Evolutionary conservation across 1,140 invertebrate species (phyloP).

Genomic region (Akabosia matsudoensis): DNA sequence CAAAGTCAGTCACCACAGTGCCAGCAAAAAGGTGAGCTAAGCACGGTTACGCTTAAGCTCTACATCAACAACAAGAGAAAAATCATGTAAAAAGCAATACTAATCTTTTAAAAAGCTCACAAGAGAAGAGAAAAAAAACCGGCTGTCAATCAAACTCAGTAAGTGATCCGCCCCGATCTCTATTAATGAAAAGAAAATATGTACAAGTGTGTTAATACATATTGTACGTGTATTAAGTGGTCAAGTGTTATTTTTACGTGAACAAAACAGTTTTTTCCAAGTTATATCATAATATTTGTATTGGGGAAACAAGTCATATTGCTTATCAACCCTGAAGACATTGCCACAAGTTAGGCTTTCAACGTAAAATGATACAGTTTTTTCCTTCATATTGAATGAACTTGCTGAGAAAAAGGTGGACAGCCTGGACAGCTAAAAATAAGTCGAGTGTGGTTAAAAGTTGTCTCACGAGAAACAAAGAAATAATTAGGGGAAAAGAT

Average conservation of each 20-base stretch:
- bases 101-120: neutral
- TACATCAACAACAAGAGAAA: neutral
- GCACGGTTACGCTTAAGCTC: neutral
- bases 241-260: too few species aligned
- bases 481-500: neutral
- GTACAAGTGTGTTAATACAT: neutral
- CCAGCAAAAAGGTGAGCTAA: neutral
- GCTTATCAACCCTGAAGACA: too few species aligned
- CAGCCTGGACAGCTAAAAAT: neutral
- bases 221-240: too few species aligned
- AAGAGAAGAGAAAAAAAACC: neutral
- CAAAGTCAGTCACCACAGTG: neutral
- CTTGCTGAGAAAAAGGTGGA: constrained; percentile 4
- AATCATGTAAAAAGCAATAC: neutral
- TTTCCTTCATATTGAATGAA: too few species aligned
- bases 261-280: too few species aligned
- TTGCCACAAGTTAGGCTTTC: too few species aligned
- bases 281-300: too few species aligned
- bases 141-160: constrained; percentile 15
- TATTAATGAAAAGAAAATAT: neutral
- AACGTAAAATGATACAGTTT: too few species aligned
- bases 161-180: constrained; percentile 4
- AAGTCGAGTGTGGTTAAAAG: neutral
- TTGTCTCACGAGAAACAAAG: neutral
- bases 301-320: too few species aligned